Base-by-base conservation (phyloP, 2,888 invertebrate species). In the Drosophila helvetica region DNA sequence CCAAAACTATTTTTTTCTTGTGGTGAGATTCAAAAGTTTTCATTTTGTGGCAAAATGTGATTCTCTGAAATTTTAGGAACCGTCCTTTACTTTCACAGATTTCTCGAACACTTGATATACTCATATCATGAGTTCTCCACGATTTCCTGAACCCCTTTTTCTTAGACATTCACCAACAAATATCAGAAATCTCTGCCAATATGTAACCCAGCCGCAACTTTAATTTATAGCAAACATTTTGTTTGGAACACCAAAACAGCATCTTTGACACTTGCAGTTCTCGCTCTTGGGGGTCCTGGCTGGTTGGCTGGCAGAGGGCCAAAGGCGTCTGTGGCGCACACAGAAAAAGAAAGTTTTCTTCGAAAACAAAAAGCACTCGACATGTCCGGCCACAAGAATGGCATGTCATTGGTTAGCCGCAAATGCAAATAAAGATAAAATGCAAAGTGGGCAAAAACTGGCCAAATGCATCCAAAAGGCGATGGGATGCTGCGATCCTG, bases 351-450 rank as follows among this genome's bases (percentile, higher is more conserved):
- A 76, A 85, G 60, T 85, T 85, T 78, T 55, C 64, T 60, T 50
- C 42, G 12, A 47, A 74, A 79, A 78, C 75, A 70, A 66, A 75
- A 66, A 55, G 69, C 60, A 51, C 63, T 64, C 59, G 66, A 57
- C 68, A 68, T 58, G 68, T 68, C 57, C 69, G 67, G 43, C 72
- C 79, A 51, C 68, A 74, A 68, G 56, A 82, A 82, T 73, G 50
- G 38, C 67, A 52, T 75, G 68, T 63, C 70, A 59, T 60, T 71
- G 80, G 78, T 80, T 77, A 71, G 68, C 83, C 78, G 67, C 80
- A 86, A 80, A 80, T 75, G 81, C 86, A 86, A 83, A 81, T 81
- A 80, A 71, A 82, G 77, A 81, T 81, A 77, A 82, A 76, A 79
- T 68, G 70, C 55, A 57, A 52, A 59, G 62, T 57, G 62, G 60